Conservation (phyloP, 2,113 vertebrate genomes). For the Calcarius ornatus region DNA sequence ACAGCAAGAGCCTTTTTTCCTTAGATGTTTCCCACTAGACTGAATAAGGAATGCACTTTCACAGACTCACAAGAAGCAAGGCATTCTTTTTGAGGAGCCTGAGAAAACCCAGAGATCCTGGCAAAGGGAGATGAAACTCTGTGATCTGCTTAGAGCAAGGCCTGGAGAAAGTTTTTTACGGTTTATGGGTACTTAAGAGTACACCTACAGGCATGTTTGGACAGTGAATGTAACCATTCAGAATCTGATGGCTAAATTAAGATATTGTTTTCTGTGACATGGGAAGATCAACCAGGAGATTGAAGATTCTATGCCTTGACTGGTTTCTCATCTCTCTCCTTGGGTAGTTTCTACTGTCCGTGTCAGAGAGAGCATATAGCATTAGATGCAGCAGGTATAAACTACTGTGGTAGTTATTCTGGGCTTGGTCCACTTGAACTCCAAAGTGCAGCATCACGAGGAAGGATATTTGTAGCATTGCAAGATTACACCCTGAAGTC, state of each 20-base stretch:
- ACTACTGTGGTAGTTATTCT: background rate
- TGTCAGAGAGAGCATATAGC: background rate
- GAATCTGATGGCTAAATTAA: constrained; percentile 6
- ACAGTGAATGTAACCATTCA: background rate
- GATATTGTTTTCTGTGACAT: background rate
- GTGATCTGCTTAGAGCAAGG: background rate
- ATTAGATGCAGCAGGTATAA: background rate
- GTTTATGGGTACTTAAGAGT: background rate
- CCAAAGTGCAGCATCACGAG: background rate
- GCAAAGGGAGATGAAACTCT: background rate
- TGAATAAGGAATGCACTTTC: background rate
- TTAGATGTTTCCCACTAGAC: background rate
- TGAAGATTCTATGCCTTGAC: background rate
- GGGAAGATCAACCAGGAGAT: background rate
- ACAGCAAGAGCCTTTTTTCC: background rate
- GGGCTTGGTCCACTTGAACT: background rate
- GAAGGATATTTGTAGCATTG: background rate
- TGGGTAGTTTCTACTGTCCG: background rate
- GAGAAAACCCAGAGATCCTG: background rate
- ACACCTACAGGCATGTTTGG: background rate
- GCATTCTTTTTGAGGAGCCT: background rate
- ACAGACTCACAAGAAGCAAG: background rate
- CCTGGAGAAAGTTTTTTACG: background rate
- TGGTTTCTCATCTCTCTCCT: background rate
- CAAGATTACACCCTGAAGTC: background rate